phyloP scores from a whole-genome alignment of 2,888 invertebrate species.

The Macroteleia sp. region DNA sequence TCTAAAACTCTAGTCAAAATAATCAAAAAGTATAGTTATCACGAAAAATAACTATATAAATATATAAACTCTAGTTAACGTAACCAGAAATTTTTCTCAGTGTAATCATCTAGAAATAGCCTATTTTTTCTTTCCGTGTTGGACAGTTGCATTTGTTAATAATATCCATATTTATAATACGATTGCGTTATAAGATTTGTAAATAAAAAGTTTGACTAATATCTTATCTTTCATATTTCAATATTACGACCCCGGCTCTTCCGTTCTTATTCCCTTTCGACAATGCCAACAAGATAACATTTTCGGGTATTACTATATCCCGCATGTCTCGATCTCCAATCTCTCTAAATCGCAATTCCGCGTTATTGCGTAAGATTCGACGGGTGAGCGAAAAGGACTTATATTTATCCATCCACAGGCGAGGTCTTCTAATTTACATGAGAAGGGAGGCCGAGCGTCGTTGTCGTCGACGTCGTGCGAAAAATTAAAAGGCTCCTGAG shows the following conservation, averaged over 20 bases:
- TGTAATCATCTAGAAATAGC: no score
- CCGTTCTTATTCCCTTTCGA: not conserved
- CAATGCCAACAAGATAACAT: not conserved
- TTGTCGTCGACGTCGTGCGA: conserved; percentile 17
- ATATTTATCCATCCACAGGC: conserved; percentile 9
- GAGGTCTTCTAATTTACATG: conserved; percentile 47
- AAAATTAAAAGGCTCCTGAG: conserved; percentile 43
- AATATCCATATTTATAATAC: no score
- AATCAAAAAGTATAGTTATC: no score
- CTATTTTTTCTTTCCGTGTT: no score
- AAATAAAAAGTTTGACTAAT: no score
- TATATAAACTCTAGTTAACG: no score
- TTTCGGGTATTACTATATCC: not conserved
- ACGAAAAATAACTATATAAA: no score
- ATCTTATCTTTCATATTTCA: conserved; percentile 4
- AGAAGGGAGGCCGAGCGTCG: conserved; percentile 19
- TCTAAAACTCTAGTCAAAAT: no score
- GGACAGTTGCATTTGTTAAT: no score
- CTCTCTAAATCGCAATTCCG: conserved; percentile 16
- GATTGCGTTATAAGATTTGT: no score
- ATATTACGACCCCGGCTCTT: not conserved
- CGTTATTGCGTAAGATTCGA: conserved; percentile 14
- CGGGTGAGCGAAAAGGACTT: no score
- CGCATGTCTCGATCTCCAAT: not conserved
- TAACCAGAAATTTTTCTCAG: no score